Evolutionary conservation across 1,140 invertebrate species (phyloP).

Genomic region (Aphis gossypii): DNA sequence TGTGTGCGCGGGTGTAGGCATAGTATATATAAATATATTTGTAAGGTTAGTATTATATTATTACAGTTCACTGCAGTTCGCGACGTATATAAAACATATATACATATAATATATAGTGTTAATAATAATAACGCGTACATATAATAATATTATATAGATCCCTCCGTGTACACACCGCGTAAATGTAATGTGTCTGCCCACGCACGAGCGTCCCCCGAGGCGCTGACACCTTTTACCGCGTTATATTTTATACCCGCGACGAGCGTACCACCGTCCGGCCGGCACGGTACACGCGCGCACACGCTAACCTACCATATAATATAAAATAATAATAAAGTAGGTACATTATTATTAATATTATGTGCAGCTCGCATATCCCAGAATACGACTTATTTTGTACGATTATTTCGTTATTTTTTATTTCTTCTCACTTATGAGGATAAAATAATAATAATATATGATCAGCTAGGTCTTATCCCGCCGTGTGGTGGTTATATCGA

Average conservation of each 20-base stretch:
- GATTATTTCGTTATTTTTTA: not conserved
- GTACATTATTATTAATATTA: not conserved
- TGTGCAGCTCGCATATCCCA: not conserved
- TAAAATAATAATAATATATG: not conserved
- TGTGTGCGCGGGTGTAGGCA: not conserved
- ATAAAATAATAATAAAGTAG: not conserved
- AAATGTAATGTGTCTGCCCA: not conserved
- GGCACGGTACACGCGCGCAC: not conserved
- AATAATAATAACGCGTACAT: not conserved
- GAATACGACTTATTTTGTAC: not conserved
- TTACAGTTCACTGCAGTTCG: too few species aligned
- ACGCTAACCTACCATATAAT: not conserved
- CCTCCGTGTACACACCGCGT: not conserved
- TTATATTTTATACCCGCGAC: not conserved
- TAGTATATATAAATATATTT: too few species aligned
- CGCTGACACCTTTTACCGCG: conserved; percentile 48
- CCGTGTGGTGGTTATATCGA: not conserved
- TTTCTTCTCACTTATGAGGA: not conserved
- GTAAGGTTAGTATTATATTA: not conserved
- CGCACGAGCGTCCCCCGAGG: conserved; percentile 47
- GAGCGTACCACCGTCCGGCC: not conserved
- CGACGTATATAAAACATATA: not conserved
- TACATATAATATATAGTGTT: too few species aligned
- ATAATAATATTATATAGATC: not conserved
- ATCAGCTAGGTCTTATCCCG: not conserved